A percentile compares a stretch with the other conserved stretches of the same genome.
phyloP scores from a whole-genome alignment of 2,113 vertebrate species.

The Nymphicus hollandicus region DNA sequence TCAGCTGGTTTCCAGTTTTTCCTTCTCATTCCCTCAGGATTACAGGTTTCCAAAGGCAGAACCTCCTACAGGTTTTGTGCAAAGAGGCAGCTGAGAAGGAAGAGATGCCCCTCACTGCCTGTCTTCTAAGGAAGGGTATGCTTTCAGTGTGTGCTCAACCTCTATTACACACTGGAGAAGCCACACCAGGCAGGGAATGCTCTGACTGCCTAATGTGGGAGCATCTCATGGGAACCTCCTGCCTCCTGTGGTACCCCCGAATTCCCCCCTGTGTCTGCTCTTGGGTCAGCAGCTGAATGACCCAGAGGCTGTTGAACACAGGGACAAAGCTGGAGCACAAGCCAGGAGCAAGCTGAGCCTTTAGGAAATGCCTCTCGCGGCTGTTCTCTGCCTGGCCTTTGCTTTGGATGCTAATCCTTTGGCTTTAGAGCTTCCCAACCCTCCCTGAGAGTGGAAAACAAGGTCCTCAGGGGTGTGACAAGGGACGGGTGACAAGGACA shows the following conservation, averaged over 20 bases:
- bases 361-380: neutral
- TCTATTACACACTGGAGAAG: neutral
- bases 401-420: slow-evolving; percentile 13
- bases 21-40: neutral
- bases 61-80: neutral
- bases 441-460: neutral
- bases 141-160: neutral
- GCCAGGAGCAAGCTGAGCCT: neutral
- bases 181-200: neutral
- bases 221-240: neutral
- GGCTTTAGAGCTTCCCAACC: neutral
- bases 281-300: neutral
- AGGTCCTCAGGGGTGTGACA: neutral
- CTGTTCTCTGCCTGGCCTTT: neutral
- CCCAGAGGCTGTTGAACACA: rapidly evolving
- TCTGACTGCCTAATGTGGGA: neutral
- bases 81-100: neutral
- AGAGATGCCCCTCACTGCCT: neutral
- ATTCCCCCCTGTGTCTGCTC: neutral
- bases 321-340: neutral
- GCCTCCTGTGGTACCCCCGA: neutral
- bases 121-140: neutral
- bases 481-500: neutral
- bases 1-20: neutral
- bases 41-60: neutral